These are phyloP conservation scores for Cylas formicarius DNA, from an alignment of 1,140 invertebrate species.

Conservation along the genomic window DNA sequence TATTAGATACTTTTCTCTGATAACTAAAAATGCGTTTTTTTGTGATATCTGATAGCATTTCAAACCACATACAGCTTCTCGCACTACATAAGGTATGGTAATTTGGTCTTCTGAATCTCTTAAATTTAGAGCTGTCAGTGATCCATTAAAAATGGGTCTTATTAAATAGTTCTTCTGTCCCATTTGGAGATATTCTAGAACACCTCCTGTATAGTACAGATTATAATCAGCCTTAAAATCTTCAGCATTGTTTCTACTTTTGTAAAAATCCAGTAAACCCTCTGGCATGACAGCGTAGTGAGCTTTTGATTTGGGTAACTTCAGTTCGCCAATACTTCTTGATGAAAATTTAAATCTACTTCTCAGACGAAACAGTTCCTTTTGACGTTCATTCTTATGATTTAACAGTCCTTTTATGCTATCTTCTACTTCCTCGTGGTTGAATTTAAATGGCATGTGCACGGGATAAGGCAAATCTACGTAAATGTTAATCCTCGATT, in stretches of 20 bases:
- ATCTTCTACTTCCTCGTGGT: conserved; percentile 2
- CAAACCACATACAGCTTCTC: background rate
- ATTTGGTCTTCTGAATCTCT: background rate
- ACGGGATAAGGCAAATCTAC: conserved; percentile 11
- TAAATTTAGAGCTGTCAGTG: background rate
- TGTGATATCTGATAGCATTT: conserved; percentile 3
- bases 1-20: background rate
- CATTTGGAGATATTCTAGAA: conserved; percentile 6
- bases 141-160: conserved; percentile 2
- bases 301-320: background rate
- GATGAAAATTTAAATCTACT: background rate
- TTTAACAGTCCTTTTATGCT: conserved; percentile 1
- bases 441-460: background rate
- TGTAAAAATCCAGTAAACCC: conserved; percentile 11
- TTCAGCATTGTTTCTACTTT: conserved; percentile 2
- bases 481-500: background rate
- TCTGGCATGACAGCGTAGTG: conserved; percentile 10
- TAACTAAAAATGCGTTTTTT: background rate
- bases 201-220: conserved; percentile 9
- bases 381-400: background rate
- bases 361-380: background rate
- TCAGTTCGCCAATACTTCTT: background rate
- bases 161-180: conserved; percentile 8
- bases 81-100: background rate
- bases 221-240: conserved; percentile 8